Evolutionary conservation across 2,797 vertebrate genomes (phyloP), one percentile per base, ranked within the genome.

Genomic region (Hoplostethus mediterraneus): DNA sequence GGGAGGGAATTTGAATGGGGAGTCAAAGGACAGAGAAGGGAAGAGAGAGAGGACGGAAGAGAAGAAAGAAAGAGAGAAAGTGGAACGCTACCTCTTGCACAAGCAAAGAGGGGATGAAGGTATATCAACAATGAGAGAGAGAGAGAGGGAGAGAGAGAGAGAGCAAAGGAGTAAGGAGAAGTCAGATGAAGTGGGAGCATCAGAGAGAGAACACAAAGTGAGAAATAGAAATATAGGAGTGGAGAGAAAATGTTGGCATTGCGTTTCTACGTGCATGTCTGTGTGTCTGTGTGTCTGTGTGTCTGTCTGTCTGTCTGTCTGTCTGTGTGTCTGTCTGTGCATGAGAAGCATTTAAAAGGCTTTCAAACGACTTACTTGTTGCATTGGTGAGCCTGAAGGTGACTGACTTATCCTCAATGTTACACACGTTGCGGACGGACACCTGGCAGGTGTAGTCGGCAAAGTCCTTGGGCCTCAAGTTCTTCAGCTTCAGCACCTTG

Each of bases 401-500:
- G 90, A 97, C 95, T 0, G 96, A 96, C 83, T 95, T 97, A 85
- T 99, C 97, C 1, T 96, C 95, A 65, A 99, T 99, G 86, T 95
- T 96, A 11, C 98, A 99, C 65, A 99, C 98, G 0, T 98, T 98
- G 44, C 98, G 96, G 5, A 99, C 98, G 0, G 98, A 99, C 90
- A 99, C 98, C 88, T 98, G 97, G 82, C 98, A 99, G 0, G 97
- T 97, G 83, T 99, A 99, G 90, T 98, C 96, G 64, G 97, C 96
- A 10, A 97, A 99, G 89, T 99, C 98, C 79, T 97, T 96, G 3
- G 96, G 96, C 52, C 98, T 87, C 36, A 99, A 92, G 75, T 99
- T 99, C 92, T 99, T 99, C 88, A 99, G 91, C 86, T 99, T 99
- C 90, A 99, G 87, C 80, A 99, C 98, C 91, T 99, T 99, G 33